phyloP scores from a whole-genome alignment of 2,113 vertebrate species.

The Halcyon senegalensis region DNA sequence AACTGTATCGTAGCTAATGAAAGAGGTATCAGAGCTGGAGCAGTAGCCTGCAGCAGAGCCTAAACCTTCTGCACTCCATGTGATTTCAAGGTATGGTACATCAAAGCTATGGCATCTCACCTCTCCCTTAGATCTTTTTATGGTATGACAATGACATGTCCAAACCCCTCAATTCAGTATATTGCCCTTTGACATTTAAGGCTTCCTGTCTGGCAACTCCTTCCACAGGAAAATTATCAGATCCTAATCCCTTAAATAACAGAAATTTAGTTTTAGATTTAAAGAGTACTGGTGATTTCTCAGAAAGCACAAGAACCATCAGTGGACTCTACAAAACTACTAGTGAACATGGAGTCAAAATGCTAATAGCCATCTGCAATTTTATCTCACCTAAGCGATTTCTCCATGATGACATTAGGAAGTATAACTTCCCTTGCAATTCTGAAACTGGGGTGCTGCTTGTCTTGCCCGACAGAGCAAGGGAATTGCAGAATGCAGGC shows the following conservation, averaged over 20 bases:
- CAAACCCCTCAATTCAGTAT: conserved; percentile 40
- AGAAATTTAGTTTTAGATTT: neutral
- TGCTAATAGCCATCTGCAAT: neutral
- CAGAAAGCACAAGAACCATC: neutral
- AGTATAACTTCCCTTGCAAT: neutral
- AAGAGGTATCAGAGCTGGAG: neutral
- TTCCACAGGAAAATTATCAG: neutral
- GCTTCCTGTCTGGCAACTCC: neutral
- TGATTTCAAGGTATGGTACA: conserved; percentile 8
- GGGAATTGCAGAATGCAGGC: neutral
- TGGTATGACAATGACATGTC: conserved; percentile 5
- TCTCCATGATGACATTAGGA: neutral
- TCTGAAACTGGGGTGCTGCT: neutral
- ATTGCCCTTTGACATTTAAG: neutral
- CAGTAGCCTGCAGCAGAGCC: conserved; percentile 35
- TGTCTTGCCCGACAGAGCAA: neutral
- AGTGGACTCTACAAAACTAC: neutral
- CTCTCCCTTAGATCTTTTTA: conserved; percentile 13
- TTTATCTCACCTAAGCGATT: neutral
- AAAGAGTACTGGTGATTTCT: neutral
- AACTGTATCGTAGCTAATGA: neutral
- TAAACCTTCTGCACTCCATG: neutral
- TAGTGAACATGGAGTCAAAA: neutral
- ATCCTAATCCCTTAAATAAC: neutral
- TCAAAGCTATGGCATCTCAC: conserved; percentile 21